A percentile compares a stretch with the other conserved stretches of the same genome.
These are phyloP conservation scores for Dorcus parallelipipedus DNA, from an alignment of 2,888 invertebrate genomes.

Conservation along the genomic window DNA sequence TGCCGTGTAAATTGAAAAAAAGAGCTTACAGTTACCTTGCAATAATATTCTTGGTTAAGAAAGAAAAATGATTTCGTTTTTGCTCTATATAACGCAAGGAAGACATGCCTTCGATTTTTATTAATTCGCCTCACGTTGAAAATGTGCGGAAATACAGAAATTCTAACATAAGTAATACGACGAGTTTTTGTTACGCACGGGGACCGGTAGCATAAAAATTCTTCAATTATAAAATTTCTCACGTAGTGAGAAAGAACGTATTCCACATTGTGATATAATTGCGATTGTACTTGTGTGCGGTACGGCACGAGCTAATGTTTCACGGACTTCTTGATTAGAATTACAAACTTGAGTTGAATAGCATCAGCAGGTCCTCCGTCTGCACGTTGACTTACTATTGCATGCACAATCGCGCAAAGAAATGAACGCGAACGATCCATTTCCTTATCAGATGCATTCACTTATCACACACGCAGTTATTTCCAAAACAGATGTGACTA, in stretches of 20 bases:
- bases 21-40: no score
- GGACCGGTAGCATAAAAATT: constrained; percentile 3
- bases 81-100: no score
- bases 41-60: no score
- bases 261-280: constrained; percentile 17
- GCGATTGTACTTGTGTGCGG: constrained; percentile 10
- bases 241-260: background rate
- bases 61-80: no score
- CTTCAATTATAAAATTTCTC: background rate
- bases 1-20: no score
- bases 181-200: constrained; percentile 10
- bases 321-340: constrained; percentile 12
- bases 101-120: background rate
- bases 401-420: no score
- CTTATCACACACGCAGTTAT: constrained; percentile 4
- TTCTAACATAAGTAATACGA: constrained; percentile 11
- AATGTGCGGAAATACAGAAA: constrained; percentile 15
- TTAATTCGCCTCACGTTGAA: constrained; percentile 12
- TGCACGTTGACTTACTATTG: no score
- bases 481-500: constrained; percentile 8
- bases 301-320: constrained; percentile 22
- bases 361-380: background rate
- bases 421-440: constrained; percentile 1
- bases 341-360: constrained; percentile 3
- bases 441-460: constrained; percentile 10